These are phyloP conservation scores for Strix aluco DNA, from an alignment of 2,113 vertebrate genomes.

Conservation along the genomic window DNA sequence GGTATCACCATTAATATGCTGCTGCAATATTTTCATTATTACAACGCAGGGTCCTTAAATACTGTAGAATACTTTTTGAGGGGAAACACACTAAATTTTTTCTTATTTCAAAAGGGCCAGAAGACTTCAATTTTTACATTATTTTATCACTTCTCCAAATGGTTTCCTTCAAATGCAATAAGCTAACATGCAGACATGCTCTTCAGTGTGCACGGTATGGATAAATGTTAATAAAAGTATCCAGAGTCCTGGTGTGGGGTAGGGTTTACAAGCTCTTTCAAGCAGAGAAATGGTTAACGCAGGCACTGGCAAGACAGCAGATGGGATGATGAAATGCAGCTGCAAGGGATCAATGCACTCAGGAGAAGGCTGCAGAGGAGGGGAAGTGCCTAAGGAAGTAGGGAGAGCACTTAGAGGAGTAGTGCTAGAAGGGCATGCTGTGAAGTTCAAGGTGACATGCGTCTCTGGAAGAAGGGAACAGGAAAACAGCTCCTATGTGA, in stretches of 20 bases:
- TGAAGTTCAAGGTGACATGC: constrained; percentile 30
- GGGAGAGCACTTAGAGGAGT: background rate
- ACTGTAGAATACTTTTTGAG: background rate
- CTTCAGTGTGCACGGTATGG: background rate
- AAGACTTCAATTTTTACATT: background rate
- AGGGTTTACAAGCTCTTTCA: background rate
- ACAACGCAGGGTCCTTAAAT: background rate
- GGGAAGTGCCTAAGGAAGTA: constrained; percentile 15
- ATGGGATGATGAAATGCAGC: constrained; percentile 56
- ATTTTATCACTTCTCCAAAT: background rate
- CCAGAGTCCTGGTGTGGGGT: rapidly evolving
- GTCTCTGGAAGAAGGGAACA: background rate
- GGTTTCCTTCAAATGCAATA: background rate
- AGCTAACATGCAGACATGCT: background rate
- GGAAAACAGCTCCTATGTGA: background rate
- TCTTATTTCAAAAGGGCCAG: background rate
- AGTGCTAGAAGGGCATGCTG: background rate
- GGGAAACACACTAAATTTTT: rapidly evolving
- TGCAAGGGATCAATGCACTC: constrained; percentile 51
- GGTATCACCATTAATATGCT: background rate
- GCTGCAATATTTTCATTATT: background rate
- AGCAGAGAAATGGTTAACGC: background rate
- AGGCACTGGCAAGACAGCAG: constrained; percentile 18
- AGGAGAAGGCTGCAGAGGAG: constrained; percentile 13
- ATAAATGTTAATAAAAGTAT: background rate